phyloP scores from a whole-genome alignment of 2,888 invertebrate species.

The Liposcelis brunnea region DNA sequence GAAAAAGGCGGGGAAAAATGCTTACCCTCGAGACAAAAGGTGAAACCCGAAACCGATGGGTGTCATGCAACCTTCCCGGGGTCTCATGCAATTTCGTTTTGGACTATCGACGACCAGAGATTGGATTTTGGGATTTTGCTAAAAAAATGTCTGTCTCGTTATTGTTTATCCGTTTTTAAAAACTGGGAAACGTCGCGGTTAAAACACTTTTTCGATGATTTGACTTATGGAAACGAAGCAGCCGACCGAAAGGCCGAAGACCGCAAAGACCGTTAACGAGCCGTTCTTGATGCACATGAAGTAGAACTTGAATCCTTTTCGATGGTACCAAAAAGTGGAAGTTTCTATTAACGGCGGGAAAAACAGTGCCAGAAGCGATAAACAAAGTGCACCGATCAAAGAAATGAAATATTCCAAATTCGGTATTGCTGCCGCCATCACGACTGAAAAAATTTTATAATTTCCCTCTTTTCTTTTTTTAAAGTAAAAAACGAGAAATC shows the following conservation, averaged over 20 bases:
- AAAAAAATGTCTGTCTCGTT: no score
- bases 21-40: no score
- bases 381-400: slow-evolving; percentile 68
- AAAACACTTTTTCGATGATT: slow-evolving; percentile 39
- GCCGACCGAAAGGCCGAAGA: slow-evolving; percentile 48
- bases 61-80: no score
- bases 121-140: no score
- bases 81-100: no score
- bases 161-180: no score
- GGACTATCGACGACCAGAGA: no score
- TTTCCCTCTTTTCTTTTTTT: no score
- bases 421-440: slow-evolving; percentile 66
- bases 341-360: slow-evolving; percentile 77
- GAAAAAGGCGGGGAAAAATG: no score
- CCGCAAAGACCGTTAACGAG: slow-evolving; percentile 43
- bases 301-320: slow-evolving; percentile 32
- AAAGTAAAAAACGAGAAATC: no score
- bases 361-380: slow-evolving; percentile 70
- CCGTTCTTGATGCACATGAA: slow-evolving; percentile 43
- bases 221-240: slow-evolving; percentile 48
- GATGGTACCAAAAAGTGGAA: slow-evolving; percentile 57
- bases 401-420: slow-evolving; percentile 49
- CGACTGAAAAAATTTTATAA: slow-evolving; percentile 37
- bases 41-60: no score
- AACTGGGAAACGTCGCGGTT: no score